These are phyloP conservation scores for Trachelus stipa DNA, from an alignment of 2,888 invertebrate genomes.

Conservation along the genomic window DNA sequence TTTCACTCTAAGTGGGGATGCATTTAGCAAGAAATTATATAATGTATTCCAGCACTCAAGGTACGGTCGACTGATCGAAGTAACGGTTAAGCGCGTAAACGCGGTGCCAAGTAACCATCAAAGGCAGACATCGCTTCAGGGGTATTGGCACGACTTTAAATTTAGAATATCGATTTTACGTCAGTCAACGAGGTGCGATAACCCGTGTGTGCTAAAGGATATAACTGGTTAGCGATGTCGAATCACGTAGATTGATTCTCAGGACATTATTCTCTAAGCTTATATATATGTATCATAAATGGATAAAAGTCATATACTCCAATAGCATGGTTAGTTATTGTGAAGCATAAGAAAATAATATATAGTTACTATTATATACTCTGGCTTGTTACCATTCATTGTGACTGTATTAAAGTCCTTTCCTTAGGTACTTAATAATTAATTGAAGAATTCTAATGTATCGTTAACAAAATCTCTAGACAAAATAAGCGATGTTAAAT, in stretches of 20 bases:
- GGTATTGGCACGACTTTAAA: conserved; percentile 30
- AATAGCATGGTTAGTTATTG: not conserved
- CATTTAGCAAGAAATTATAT: not conserved
- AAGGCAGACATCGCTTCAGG: not conserved
- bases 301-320: not conserved
- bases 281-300: not conserved
- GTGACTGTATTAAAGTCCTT: no score
- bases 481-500: no score
- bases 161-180: conserved; percentile 38
- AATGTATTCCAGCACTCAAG: not conserved
- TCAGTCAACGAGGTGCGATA: conserved; percentile 9
- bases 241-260: not conserved
- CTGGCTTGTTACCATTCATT: no score
- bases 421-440: no score
- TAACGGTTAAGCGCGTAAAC: not conserved
- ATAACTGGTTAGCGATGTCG: not conserved
- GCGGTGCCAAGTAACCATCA: not conserved
- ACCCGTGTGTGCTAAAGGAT: conserved; percentile 12
- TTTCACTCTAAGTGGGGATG: not conserved
- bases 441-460: no score
- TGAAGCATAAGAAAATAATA: not conserved
- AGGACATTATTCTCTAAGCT: conserved; percentile 5
- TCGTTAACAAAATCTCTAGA: no score
- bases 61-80: not conserved
- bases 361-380: not conserved